A percentile compares a stretch with the other conserved stretches of the same genome.
Conservation (phyloP, 2,888 invertebrate species). For the Rhagophthalmus giganteus region DNA sequence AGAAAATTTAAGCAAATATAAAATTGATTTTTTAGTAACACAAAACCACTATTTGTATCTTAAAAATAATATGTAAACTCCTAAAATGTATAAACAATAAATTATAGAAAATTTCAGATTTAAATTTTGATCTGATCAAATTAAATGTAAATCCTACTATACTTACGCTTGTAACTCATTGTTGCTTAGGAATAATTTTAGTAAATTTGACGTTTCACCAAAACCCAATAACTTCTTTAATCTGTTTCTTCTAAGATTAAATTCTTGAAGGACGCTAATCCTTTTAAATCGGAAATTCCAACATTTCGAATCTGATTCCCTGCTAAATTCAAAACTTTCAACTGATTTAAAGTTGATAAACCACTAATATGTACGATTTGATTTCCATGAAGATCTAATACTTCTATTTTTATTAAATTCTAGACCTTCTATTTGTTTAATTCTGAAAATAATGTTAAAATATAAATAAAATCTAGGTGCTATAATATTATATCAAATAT, state of each 20-base stretch:
- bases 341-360: conserved; percentile 68
- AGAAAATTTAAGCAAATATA: background rate
- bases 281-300: conserved; percentile 75
- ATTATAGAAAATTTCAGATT: too few species aligned
- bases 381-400: conserved; percentile 92
- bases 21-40: background rate
- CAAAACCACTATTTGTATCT: too few species aligned
- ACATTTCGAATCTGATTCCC: conserved; percentile 85
- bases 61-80: too few species aligned
- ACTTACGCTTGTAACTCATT: conserved; percentile 71
- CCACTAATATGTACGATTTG: conserved; percentile 74
- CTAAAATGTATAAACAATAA: background rate
- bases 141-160: background rate
- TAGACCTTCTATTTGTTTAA: conserved; percentile 79
- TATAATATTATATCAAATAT: too few species aligned
- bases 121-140: too few species aligned
- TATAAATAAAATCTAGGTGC: too few species aligned
- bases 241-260: conserved; percentile 86
- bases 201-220: conserved; percentile 72
- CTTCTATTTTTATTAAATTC: conserved; percentile 76
- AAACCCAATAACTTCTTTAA: conserved; percentile 80
- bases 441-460: conserved; percentile 68
- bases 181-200: conserved; percentile 81
- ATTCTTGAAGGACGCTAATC: conserved; percentile 78
- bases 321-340: conserved; percentile 90